Conservation (phyloP, 2,113 vertebrate genomes). For the Sturnus vulgaris region DNA sequence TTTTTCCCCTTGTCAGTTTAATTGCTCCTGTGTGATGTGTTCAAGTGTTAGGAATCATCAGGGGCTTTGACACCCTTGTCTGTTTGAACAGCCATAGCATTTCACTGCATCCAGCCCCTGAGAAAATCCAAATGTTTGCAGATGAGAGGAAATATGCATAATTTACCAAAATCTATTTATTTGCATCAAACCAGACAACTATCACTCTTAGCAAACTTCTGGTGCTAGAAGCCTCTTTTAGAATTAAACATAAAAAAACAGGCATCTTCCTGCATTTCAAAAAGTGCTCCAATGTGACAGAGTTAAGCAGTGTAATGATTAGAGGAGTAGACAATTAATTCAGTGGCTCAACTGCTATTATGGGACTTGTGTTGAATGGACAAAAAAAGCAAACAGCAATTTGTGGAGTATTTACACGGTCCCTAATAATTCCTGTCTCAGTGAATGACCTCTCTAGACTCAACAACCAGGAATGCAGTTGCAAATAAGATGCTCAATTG, state of each 20-base stretch:
- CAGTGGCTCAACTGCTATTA: background rate
- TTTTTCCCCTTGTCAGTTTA: constrained; percentile 56
- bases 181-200: constrained; percentile 6
- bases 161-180: constrained; percentile 49
- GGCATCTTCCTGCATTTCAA: background rate
- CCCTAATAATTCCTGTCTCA: background rate
- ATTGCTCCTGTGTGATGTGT: constrained; percentile 52
- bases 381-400: background rate
- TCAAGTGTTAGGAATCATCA: constrained; percentile 39
- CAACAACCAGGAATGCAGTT: background rate
- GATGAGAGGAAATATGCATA: background rate
- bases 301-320: background rate
- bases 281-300: background rate
- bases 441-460: background rate
- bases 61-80: constrained; percentile 33
- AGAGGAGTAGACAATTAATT: background rate
- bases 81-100: constrained; percentile 1
- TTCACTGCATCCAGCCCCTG: background rate
- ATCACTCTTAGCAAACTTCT: constrained; percentile 5
- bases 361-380: background rate
- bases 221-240: background rate
- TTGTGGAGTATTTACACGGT: background rate
- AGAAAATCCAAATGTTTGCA: constrained; percentile 18
- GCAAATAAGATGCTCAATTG: background rate
- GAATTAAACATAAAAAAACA: background rate